Conservation (phyloP, 2,888 invertebrate genomes). For the Tenthredo scrophulariae region DNA sequence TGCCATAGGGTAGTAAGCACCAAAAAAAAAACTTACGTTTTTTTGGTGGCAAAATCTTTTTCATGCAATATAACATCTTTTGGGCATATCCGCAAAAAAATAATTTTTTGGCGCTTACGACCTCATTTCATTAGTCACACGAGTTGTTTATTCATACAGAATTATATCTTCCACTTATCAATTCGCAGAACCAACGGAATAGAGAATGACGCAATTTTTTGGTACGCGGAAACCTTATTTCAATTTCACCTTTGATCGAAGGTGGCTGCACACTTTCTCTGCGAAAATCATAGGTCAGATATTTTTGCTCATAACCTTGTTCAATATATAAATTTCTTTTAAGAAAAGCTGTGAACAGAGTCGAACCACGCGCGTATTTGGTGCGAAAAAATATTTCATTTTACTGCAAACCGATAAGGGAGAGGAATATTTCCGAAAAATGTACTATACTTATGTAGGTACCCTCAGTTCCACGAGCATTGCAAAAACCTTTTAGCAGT, state of each 20-base stretch:
- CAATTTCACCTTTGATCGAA: background rate
- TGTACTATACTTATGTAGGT: background rate
- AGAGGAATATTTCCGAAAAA: background rate
- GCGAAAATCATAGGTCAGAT: background rate
- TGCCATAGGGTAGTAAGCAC: too few species aligned
- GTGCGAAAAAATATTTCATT: conserved; percentile 22
- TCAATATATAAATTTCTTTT: background rate
- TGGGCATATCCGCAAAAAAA: too few species aligned
- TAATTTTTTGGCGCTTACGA: too few species aligned
- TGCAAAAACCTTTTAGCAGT: conserved; percentile 33
- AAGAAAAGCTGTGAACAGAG: background rate
- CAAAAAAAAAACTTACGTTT: too few species aligned
- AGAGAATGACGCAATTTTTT: background rate
- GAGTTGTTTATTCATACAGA: too few species aligned
- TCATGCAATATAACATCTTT: too few species aligned
- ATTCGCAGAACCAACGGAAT: background rate
- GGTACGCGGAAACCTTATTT: background rate
- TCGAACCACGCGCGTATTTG: background rate
- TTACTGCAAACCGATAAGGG: too few species aligned
- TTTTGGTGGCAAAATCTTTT: too few species aligned
- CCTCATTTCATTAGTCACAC: too few species aligned
- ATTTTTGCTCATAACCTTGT: background rate
- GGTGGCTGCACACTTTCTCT: background rate
- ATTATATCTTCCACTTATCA: too few species aligned
- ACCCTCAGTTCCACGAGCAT: conserved; percentile 1